Base-by-base conservation (phyloP, 2,797 vertebrate genomes). In the Gymnothorax reevesii region DNA sequence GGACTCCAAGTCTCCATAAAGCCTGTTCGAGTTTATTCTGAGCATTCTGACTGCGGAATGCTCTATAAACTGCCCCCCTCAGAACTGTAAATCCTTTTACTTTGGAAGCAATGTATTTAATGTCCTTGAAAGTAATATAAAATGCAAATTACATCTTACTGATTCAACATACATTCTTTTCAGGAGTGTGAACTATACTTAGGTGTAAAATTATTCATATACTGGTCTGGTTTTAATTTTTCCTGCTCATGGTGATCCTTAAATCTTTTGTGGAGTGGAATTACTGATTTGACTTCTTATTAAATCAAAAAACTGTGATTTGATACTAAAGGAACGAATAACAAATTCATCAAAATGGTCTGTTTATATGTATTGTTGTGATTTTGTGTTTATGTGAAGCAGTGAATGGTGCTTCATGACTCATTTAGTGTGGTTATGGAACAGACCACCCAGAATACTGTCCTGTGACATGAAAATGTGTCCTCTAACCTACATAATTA, bases 101-200 rank as follows among this genome's bases (percentile, higher is more conserved):
- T 2, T n/a, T 7, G 66, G 66, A 73, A 33, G 42, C 25, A 27
- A 73, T 42, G 27, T 73, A 42, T 42, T 33, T 33, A 13, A 73
- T 73, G 27, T 73, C 42, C 4, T 73, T 73, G 71, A 33, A 27
- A 73, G 71, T 73, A 73, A 73, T 73, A 73, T 73, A 73, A 42
- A 73, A 73, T 73, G 25, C 33, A 42, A 33, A 73, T 73, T 73
- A 42, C 10, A 73, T 42, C 42, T 33, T 22, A 79, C 52, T 49
- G 33, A 52, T 20, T 79, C 33, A 79, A 79, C 75, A 79, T 79
- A 52, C 75, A 7, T 79, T 52, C 17, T 54, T 52, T 15, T 79
- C 12, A 52, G 42, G 49, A 79, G 42, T 73, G 15, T 79, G 7
- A 49, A 79, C 75, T 15, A 49, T 20, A 52, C 52, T 22, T 22